phyloP scores from a whole-genome alignment of 2,797 vertebrate species.

The Sebastes variabilis region DNA sequence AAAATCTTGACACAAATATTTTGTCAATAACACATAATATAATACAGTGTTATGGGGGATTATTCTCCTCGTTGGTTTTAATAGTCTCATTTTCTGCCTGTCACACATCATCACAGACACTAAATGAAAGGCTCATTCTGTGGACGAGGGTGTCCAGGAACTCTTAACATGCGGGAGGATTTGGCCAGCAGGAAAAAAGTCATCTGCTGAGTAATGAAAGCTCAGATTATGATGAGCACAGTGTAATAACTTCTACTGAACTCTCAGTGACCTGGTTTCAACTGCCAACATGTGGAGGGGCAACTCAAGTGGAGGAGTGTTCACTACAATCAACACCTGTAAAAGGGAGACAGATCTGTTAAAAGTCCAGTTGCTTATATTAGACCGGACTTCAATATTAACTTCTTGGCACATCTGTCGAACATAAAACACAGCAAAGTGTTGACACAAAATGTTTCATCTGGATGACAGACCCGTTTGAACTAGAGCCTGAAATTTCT shows the following conservation, averaged over 20 bases:
- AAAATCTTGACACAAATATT: constrained; percentile 21
- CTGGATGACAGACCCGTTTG: background rate
- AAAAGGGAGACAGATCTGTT: constrained; percentile 1
- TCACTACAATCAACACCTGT: constrained; percentile 4
- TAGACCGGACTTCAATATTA: background rate
- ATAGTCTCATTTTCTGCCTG: constrained; percentile 41
- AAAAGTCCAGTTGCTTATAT: background rate
- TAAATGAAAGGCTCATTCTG: constrained; percentile 31
- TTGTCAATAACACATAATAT: constrained; percentile 11
- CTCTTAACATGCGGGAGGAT: constrained; percentile 13
- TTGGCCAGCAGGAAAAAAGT: constrained; percentile 33
- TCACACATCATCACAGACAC: constrained; percentile 38
- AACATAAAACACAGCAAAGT: constrained; percentile 11
- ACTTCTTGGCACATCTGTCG: constrained; percentile 6
- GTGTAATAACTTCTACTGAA: constrained; percentile 51
- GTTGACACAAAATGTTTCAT: constrained; percentile 8
- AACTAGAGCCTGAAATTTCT: constrained; percentile 2
- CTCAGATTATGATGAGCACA: constrained; percentile 42
- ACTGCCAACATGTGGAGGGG: constrained; percentile 10
- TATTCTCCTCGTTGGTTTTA: constrained; percentile 27
- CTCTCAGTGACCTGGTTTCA: constrained; percentile 43
- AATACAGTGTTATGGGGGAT: background rate
- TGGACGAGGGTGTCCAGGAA: constrained; percentile 14
- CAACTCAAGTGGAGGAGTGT: background rate
- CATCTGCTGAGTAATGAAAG: constrained; percentile 43